Evolutionary conservation across 2,888 invertebrate species (phyloP), one percentile per base, ranked within the genome.

Genomic region (Nomada flava): DNA sequence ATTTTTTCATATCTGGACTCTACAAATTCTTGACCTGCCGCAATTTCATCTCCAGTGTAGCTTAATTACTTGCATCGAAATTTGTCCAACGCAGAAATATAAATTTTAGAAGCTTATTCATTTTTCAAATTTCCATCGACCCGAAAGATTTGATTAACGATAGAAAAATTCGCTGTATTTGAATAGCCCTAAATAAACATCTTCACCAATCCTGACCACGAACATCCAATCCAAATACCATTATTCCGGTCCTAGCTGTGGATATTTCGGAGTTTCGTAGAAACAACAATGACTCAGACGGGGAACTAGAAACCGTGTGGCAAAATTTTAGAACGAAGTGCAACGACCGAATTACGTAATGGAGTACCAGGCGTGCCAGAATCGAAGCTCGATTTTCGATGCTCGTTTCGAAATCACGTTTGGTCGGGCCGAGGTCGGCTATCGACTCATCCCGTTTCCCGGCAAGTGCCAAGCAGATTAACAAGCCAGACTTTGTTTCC

Each of bases 291-390:
- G 77, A 82, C 55, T 57, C 65, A 67, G 50, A 47, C 23, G 42
- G 47, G 50, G 50, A 50, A 36, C 18, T 26, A 59, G 76, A 59
- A 44, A 67, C 55, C 42, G 55, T 15, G 5, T 9, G 53, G 55
- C 78, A 80, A 77, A 69, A 76, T 87, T 83, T 83, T 75, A 75
- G 78, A 65, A 42, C 71, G n/a, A 29, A 69, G 87, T 81, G 83
- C 87, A 87, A 80, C 71, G 88, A 75, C 87, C 88, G 80, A 59
- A 52, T 88, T 88, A 79, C 79, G 68, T 78, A 87, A 88, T 55
- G n/a, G 7, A 3, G 29, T 44, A 55, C 71, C 44, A 69, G 69
- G 52, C 53, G 77, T 82, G 87, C 87, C 87, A 88, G 73, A 87
- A 85, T 81, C 76, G 72, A 77, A 67, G 69, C 67, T 62, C 68